Conservation (phyloP, 2,888 invertebrate genomes). For the Lamellibrachia columna region DNA sequence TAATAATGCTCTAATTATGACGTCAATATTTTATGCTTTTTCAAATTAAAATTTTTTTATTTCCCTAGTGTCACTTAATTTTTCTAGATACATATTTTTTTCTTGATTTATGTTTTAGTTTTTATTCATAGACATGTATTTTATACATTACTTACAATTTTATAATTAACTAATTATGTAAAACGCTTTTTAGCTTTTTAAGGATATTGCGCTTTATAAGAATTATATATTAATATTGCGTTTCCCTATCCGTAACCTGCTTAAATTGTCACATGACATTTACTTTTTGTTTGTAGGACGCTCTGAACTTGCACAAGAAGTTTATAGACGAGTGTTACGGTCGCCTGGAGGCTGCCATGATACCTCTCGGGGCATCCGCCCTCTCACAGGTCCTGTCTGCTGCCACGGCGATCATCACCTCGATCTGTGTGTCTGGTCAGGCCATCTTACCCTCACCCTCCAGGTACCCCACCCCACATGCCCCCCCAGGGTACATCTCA, state of each 20-base stretch:
- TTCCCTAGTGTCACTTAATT: not conserved
- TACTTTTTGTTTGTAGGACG: conserved; percentile 53
- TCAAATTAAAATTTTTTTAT: not conserved
- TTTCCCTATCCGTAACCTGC: not conserved
- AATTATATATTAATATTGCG: not conserved
- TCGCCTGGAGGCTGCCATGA: conserved; percentile 62
- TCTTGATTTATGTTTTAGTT: not conserved
- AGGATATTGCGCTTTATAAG: not conserved
- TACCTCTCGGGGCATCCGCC: conserved; percentile 62
- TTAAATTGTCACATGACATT: not conserved
- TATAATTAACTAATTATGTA: not conserved
- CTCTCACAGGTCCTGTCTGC: conserved; percentile 62
- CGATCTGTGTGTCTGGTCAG: conserved; percentile 64
- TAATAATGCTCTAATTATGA: too few relatives aligned
- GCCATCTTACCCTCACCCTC: conserved; percentile 63
- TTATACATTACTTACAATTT: not conserved
- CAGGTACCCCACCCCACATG: conserved; percentile 51
- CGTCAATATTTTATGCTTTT: too few relatives aligned
- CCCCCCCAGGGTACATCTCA: not conserved
- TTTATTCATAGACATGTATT: not conserved
- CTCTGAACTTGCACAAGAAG: conserved; percentile 65
- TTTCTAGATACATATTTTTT: not conserved
- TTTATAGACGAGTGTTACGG: conserved; percentile 68
- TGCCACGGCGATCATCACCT: conserved; percentile 65
- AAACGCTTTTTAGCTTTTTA: not conserved